Base-by-base conservation (phyloP, 2,888 invertebrate species). In the Epinotia brunnichana region DNA sequence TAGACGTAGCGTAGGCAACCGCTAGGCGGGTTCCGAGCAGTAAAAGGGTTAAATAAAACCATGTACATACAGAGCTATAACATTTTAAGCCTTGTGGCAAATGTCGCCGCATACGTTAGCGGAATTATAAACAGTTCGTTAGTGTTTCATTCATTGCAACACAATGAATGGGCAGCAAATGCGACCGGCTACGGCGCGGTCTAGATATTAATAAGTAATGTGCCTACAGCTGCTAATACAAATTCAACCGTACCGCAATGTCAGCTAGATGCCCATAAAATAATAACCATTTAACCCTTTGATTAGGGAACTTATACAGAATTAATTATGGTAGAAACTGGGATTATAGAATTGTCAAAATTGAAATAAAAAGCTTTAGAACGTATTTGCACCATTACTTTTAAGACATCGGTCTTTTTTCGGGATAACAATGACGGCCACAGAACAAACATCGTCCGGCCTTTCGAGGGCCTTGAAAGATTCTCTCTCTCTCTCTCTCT, bases 141-240 rank as follows among this genome's bases (percentile, higher is more conserved):
- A 85, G 82, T 74, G 80, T 77, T 85, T 82, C 83, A 87, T 87
- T 86, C 85, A 86, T 78, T 69, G 71, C 75, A 67, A 61, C 74
- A 77, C 80, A 80, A 79, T 84, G 79, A 81, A 79, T 81, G 83
- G 78, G 77, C 74, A 76, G 76, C 70, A 72, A 74, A 70, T 64
- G 75, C 68, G 62, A 74, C 70, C 76, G 71, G 39, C 35, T 5
- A 44, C 63, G 24, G 66, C 29, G 62, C 68, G 56, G 68, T 51
- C 51, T 68, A 56, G 29, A 53, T 59, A 53, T 63, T 73, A 69
- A 69, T 73, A 68, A 35, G 51, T 73, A 69, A 69, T 63, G 63
- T 51, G 19, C 61, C 41, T 62, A 39, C 61, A 44, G 48, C 61
- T 57, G 57, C 29, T 63, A 41, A n/a, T 57, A 51, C 44, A 53